These are phyloP conservation scores for Periophthalmus magnuspinnatus DNA, from an alignment of 2,797 vertebrate species.

Conservation along the genomic window DNA sequence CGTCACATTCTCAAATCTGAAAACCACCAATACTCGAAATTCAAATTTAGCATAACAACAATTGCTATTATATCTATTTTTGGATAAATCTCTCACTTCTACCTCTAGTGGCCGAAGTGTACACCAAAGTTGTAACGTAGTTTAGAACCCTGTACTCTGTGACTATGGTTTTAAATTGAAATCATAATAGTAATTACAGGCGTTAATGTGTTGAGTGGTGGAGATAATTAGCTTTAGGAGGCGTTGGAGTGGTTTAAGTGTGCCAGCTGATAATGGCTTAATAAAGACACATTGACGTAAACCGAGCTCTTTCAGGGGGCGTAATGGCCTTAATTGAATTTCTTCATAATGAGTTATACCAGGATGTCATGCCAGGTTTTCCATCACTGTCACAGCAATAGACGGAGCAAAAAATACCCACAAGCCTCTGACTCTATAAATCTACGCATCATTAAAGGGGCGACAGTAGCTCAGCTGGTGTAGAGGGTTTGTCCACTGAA, in stretches of 20 bases:
- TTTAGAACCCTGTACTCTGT: not conserved
- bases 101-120: not conserved
- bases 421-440: conserved; percentile 8
- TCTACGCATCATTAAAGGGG: not conserved
- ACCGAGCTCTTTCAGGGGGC: conserved; percentile 18
- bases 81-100: too few species aligned
- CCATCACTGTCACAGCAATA: conserved; percentile 15
- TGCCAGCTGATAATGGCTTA: conserved; percentile 18
- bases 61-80: too few species aligned
- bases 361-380: conserved; percentile 9
- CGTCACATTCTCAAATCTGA: too few species aligned
- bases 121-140: not conserved
- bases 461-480: too few species aligned
- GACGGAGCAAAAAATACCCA: conserved; percentile 16
- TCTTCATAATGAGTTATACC: conserved; percentile 14
- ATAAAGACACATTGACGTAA: conserved; percentile 20
- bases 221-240: conserved; percentile 41
- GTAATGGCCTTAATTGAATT: conserved; percentile 29
- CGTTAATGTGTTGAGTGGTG: conserved; percentile 33
- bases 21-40: too few species aligned
- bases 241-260: conserved; percentile 36
- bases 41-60: too few species aligned
- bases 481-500: too few species aligned
- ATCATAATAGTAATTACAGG: conserved; percentile 11
- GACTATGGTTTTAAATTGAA: conserved; percentile 30